Evolutionary conservation across 2,888 invertebrate genomes (phyloP), one percentile per base, ranked within the genome.

Genomic region (Julus scanicus): DNA sequence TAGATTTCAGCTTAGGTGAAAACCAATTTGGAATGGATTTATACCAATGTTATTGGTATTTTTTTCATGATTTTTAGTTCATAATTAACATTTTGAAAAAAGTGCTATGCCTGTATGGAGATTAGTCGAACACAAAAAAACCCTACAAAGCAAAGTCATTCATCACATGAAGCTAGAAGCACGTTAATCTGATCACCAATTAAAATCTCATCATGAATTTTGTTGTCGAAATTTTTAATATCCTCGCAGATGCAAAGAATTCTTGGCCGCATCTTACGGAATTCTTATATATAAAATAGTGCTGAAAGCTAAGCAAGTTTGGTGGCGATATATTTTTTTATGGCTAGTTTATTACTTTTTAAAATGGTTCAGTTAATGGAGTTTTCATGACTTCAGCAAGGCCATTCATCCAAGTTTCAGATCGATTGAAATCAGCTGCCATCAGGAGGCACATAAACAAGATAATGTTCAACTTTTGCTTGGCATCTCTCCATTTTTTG

Each of bases 351-450:
- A 63, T 63, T 63, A 63, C 63, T 63, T 63, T 57, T 63, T n/a
- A 63, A 63, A 63, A 63, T 63, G n/a, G 63, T 63, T 63, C 63
- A 63, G 63, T 63, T 63, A 63, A 63, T 63, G 63, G 63, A 63
- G 63, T 63, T 63, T 63, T 63, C 63, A 63, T 63, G 63, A 63
- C 63, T 63, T n/a, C 63, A n/a, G 63, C 63, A 63, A 63, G 63
- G 63, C 63, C 63, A 63, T 63, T 63, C 63, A 63, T 63, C 63
- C 63, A 63, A 63, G 63, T 63, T 63, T n/a, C n/a, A 63, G 63
- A 63, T 63, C 63, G 63, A 63, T 63, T 63, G 63, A 63, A 63
- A 63, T 63, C 63, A 63, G 63, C 63, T 63, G 63, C 63, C 63
- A 63, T 63, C 63, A 63, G 63, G 63, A 63, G 63, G 63, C 63